Percentiles rank a stretch among this genome's conserved stretches.
Evolutionary conservation across 2,888 invertebrate genomes (phyloP).

Genomic region (Andricus quercusramuli): DNA sequence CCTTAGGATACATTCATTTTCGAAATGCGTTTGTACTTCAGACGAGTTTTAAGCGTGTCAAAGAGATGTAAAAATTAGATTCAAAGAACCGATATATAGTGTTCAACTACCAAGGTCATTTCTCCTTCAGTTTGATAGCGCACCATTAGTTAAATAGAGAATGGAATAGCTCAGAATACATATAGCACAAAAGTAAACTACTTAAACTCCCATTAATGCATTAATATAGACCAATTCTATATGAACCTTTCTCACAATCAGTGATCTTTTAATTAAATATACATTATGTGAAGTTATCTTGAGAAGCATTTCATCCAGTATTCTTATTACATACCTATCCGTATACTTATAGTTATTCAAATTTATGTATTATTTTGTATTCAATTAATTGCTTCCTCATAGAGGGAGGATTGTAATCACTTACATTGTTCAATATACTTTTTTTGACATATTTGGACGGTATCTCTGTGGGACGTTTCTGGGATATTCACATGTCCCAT

Average conservation of each 20-base stretch:
- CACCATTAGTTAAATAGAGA: constrained; percentile 22
- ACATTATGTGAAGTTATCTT: not conserved
- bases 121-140: constrained; percentile 13
- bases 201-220: constrained; percentile 24
- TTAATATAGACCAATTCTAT: constrained; percentile 21
- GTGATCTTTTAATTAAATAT: not conserved
- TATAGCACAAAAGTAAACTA: constrained; percentile 17
- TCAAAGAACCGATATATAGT: constrained; percentile 1
- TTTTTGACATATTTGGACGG: too few relatives aligned
- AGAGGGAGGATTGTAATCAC: too few relatives aligned
- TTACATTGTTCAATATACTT: too few relatives aligned
- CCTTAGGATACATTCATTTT: not conserved
- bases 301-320: not conserved
- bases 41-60: constrained; percentile 21
- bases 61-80: constrained; percentile 31
- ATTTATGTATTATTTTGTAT: not conserved
- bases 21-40: not conserved
- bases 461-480: too few relatives aligned
- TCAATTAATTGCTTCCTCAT: too few relatives aligned
- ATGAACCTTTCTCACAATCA: constrained; percentile 2
- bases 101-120: constrained; percentile 31
- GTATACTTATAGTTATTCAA: not conserved
- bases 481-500: too few relatives aligned
- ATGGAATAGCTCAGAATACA: constrained; percentile 18
- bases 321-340: not conserved